These are phyloP conservation scores for Sinocyclocheilus grahami DNA, from an alignment of 2,113 vertebrate species.

Conservation along the genomic window DNA sequence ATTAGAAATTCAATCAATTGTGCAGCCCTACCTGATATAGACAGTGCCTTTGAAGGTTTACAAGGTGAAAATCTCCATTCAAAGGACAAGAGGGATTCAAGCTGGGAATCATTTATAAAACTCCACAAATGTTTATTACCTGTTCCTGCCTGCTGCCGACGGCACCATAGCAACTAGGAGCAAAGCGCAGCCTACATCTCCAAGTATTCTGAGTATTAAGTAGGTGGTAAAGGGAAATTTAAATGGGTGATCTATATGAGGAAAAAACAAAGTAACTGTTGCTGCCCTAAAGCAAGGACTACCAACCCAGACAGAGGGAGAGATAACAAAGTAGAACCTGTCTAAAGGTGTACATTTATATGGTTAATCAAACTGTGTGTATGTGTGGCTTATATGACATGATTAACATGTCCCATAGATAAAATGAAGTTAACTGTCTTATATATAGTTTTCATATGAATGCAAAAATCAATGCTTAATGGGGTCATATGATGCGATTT, in stretches of 20 bases:
- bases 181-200: slow-evolving; percentile 63
- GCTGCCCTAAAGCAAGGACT: background rate
- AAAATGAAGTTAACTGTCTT: background rate
- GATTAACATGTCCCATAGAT: background rate
- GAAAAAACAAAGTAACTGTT: slow-evolving; percentile 17
- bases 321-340: background rate
- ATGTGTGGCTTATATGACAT: background rate
- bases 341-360: background rate
- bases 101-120: slow-evolving; percentile 74
- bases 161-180: slow-evolving; percentile 75
- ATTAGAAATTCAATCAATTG: no score
- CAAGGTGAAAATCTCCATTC: slow-evolving; percentile 46
- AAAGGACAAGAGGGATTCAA: slow-evolving; percentile 58
- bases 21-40: slow-evolving; percentile 13
- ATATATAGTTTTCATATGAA: background rate
- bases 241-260: slow-evolving; percentile 12
- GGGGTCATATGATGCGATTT: no score
- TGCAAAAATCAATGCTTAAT: background rate
- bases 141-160: slow-evolving; percentile 72
- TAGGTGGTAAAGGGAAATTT: slow-evolving; percentile 54
- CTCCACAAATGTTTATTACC: slow-evolving; percentile 78
- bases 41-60: slow-evolving; percentile 51
- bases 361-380: background rate
- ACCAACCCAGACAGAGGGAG: background rate
- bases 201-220: slow-evolving; percentile 54